Conservation (phyloP, 2,113 vertebrate genomes). For the Aspiorhynchus laticeps region DNA sequence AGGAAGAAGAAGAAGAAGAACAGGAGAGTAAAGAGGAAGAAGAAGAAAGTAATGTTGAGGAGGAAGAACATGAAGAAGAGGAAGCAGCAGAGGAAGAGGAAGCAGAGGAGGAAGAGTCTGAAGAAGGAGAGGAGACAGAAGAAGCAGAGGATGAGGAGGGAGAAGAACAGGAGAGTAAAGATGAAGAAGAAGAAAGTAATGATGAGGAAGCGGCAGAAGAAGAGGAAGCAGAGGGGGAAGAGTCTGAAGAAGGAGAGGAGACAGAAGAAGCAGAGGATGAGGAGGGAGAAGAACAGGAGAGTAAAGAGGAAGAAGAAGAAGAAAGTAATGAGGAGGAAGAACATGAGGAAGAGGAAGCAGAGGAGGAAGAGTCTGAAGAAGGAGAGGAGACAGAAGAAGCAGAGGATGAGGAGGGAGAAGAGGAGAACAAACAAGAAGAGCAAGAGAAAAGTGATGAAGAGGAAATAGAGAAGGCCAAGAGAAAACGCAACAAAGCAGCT, state of each 20-base stretch:
- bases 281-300: conserved; percentile 25
- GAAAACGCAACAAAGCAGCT: conserved; percentile 51
- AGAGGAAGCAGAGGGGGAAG: background rate
- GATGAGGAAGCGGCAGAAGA: background rate
- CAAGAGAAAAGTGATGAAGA: too few relatives aligned
- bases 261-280: conserved; percentile 13
- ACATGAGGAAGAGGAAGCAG: background rate
- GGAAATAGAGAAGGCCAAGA: background rate
- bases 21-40: conserved; percentile 27
- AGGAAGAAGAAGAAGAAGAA: background rate
- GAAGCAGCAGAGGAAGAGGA: background rate
- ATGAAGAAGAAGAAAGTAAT: conserved; percentile 1
- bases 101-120: background rate
- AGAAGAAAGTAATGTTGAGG: background rate
- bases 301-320: background rate
- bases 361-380: background rate
- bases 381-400: background rate
- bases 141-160: conserved; percentile 9
- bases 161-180: conserved; percentile 26
- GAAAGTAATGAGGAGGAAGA: background rate
- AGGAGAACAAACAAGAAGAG: too few relatives aligned
- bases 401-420: background rate
- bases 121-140: background rate
- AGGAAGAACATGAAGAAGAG: background rate
- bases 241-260: background rate